Evolutionary conservation across 2,888 invertebrate genomes (phyloP).

Genomic region (Cantharis nigra): DNA sequence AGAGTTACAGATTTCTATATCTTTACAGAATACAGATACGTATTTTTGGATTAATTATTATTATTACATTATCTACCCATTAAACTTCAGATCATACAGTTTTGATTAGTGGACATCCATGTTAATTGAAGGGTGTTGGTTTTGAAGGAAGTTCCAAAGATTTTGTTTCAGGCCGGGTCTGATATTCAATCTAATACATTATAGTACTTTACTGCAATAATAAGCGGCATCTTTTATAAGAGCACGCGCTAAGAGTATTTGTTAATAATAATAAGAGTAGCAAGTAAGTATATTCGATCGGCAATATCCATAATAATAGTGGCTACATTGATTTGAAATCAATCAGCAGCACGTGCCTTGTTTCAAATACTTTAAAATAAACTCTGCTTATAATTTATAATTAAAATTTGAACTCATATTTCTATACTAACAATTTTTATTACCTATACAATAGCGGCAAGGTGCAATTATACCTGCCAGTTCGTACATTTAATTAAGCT

Average conservation of each 20-base stretch:
- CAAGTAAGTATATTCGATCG: too few relatives aligned
- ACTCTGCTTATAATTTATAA: not conserved
- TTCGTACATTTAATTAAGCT: not conserved
- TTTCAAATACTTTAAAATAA: not conserved
- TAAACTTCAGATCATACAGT: too few relatives aligned
- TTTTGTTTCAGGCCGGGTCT: not conserved
- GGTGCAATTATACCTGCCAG: not conserved
- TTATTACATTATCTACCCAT: too few relatives aligned
- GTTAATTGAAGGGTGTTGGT: too few relatives aligned
- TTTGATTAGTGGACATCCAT: too few relatives aligned
- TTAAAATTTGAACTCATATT: not conserved
- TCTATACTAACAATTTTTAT: not conserved
- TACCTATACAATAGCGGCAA: not conserved
- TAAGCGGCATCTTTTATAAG: not conserved
- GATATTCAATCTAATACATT: not conserved
- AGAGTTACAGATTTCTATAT: too few relatives aligned
- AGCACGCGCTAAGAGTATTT: not conserved
- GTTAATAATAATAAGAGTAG: not conserved
- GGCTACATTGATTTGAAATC: not conserved
- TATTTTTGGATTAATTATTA: too few relatives aligned
- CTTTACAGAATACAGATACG: too few relatives aligned
- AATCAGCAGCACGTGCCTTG: not conserved
- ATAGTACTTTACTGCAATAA: not conserved
- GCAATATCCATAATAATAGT: not conserved
- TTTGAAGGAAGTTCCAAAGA: too few relatives aligned